Base-by-base conservation (phyloP, 1,140 invertebrate species). In the Watersipora subatra region DNA sequence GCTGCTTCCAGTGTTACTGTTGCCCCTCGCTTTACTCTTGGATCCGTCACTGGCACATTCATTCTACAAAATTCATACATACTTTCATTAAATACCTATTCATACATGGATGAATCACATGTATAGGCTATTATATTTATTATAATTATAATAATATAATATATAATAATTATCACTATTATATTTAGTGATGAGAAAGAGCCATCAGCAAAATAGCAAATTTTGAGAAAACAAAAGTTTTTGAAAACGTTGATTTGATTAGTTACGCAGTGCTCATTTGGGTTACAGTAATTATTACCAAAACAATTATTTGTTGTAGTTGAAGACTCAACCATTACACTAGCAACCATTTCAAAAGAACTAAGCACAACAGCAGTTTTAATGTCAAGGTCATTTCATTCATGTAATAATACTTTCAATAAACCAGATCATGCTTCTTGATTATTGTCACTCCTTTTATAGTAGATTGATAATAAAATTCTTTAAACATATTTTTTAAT, bases 1-100 rank as follows among this genome's bases (percentile, higher is more conserved):
- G 73, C 71, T 22, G 73, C 73, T 57, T 76, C 75, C 2, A 75
- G 62, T 22, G 75, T 70, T 2, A 70, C 73, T 62, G 71, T 70
- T 15, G 69, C 64, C 0, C 61, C 67, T 27, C 73, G 65, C 28
- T 68, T 64, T 15, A 76, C 68, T 17, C 75, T 57, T 0, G 71
- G 71, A 59, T 76, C 75, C 24, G 59, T 65, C 12, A 76, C 73
- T 17, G 75, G 73, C 1, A 75, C 70, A 66, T 73, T 73, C 64
- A 76, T 64, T 62, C 73, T 76, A 71, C 22, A 69, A 73, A 61
- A 61, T 2, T 62, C 2, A 56, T 15, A 22, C 28, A 34, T 25
- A 30, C n/a, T 28, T 55, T 17, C 15, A 29, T 2, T 29, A 20
- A 65, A 2, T 27, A 1, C 1, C 17, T 26, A 62, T 19, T 66